phyloP scores from a whole-genome alignment of 2,888 invertebrate species.

The Andrena fulva region DNA sequence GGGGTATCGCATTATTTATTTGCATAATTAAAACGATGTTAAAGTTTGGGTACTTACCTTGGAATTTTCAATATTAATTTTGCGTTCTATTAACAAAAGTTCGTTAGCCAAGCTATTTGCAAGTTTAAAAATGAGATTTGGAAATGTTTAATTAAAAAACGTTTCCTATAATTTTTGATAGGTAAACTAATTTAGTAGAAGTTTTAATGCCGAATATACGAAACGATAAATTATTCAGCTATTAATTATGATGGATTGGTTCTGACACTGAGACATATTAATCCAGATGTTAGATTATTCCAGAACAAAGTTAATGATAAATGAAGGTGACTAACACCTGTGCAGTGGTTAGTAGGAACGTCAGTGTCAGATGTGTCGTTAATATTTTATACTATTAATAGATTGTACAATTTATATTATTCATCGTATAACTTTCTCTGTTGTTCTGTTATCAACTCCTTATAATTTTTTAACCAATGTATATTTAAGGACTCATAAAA shows the following conservation, averaged over 20 bases:
- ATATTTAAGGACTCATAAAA: background rate
- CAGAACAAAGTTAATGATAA: slow-evolving; percentile 8
- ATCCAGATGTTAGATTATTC: background rate
- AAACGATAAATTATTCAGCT: background rate
- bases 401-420: too few relatives aligned
- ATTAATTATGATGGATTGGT: background rate
- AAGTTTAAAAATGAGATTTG: too few relatives aligned
- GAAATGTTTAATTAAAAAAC: too few relatives aligned
- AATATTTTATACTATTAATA: background rate
- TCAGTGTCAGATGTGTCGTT: background rate
- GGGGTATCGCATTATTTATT: too few relatives aligned
- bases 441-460: background rate
- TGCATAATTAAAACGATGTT: too few relatives aligned
- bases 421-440: background rate
- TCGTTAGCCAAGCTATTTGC: too few relatives aligned
- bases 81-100: too few relatives aligned
- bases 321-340: slow-evolving; percentile 2
- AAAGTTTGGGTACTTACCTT: too few relatives aligned
- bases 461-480: background rate
- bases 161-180: background rate
- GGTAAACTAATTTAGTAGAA: background rate
- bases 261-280: background rate
- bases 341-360: background rate
- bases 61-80: too few relatives aligned
- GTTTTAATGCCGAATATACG: background rate